Evolutionary conservation across 1,140 invertebrate species (phyloP).

Genomic region (Drosophila repletoides): DNA sequence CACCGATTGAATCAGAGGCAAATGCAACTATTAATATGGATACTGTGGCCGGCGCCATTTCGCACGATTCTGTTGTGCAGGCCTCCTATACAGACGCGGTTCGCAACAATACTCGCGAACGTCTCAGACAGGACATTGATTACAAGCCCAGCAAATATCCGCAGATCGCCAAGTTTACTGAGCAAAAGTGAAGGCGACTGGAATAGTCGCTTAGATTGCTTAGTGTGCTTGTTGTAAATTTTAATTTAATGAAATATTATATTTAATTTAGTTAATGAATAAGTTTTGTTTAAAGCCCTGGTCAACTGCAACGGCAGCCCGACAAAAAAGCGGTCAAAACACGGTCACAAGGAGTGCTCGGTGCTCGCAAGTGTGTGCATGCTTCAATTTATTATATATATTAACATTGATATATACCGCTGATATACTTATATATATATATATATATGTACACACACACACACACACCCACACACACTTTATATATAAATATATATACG

Average conservation of each 20-base stretch:
- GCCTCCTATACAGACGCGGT: constrained; percentile 68
- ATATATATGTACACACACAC: not conserved
- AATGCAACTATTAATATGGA: constrained; percentile 46
- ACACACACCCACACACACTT: constrained; percentile 21
- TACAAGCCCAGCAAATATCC: constrained; percentile 77
- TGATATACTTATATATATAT: constrained; percentile 26
- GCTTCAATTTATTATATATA: constrained; percentile 10
- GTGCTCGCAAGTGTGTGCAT: too few relatives aligned
- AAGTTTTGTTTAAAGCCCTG: constrained; percentile 58
- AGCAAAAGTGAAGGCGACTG: constrained; percentile 71
- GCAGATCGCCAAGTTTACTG: constrained; percentile 76
- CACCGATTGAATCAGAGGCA: constrained; percentile 70
- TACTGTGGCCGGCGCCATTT: constrained; percentile 61
- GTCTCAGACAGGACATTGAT: constrained; percentile 72
- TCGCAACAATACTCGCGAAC: constrained; percentile 60
- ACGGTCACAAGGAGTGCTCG: constrained; percentile 15
- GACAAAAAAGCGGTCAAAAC: not conserved
- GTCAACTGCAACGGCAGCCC: not conserved
- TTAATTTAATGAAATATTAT: constrained; percentile 65
- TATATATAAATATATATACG: constrained; percentile 3
- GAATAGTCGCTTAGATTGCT: constrained; percentile 1
- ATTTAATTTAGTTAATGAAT: constrained; percentile 73
- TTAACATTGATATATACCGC: constrained; percentile 37
- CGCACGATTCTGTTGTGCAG: constrained; percentile 64
- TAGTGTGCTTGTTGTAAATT: constrained; percentile 63